Base-by-base conservation (phyloP, 2,113 vertebrate species). In the Charina bottae region DNA sequence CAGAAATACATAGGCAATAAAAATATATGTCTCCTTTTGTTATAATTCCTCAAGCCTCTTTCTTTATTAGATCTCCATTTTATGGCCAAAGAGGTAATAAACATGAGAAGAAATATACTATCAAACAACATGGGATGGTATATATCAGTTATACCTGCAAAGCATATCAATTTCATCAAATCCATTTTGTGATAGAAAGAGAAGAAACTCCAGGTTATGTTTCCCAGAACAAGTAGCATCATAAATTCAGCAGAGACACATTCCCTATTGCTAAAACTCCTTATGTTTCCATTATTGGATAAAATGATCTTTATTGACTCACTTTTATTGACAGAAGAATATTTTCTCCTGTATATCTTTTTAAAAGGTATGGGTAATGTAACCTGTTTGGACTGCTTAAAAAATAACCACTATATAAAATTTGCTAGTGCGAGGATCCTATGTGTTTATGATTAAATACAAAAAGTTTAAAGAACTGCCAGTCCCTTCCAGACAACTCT, bases 241-340 rank as follows among this genome's bases (percentile, higher is more conserved):
- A 87, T 87, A 58, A 68, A 91, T 68, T 54, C 21, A 86, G 60
- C 24, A 56, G 60, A 56, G 53, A 87, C 72, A 46, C 68, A 58
- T 46, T 91, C 24, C 49, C 12, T 72, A 15, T 72, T 60, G 42
- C 37, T 87, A 91, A 72, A 64, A 87, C 87, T 72, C n/a, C 9
- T 56, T 68, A 64, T 91, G 60, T 54, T 91, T 91, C 85, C 64
- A 42, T 91, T 91, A 91, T 86, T 87, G 62, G 33, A 17, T 87
- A 78, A 64, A 91, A 87, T 72, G 13, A 87, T 72, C 59, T 78
- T 78, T 87, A 87, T 91, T 87, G 87, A 78, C 49, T 42, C 54
- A 55, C 12, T 87, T 60, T 86, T 53, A 72, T 46, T 68, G 85
- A 87, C 21, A 91, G 85, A 33, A 33, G 24, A 24, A 87, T 86